These are phyloP conservation scores for Acronicta aceris DNA, from an alignment of 2,888 invertebrate genomes.

Conservation along the genomic window DNA sequence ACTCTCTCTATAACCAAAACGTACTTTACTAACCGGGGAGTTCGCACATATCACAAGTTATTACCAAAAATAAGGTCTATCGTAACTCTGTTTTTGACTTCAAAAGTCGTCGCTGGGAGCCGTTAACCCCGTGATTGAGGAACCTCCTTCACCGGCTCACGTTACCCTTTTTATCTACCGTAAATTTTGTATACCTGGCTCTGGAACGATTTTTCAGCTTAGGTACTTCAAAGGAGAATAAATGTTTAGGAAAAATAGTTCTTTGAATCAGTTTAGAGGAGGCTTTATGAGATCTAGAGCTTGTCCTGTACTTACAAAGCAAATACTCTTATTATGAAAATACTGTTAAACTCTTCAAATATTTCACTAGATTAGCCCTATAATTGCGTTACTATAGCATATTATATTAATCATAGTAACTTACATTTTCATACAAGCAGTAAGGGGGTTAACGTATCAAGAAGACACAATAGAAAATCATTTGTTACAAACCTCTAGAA, in stretches of 20 bases:
- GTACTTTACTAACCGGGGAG: constrained; percentile 33
- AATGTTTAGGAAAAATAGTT: constrained; percentile 12
- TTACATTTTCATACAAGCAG: no score
- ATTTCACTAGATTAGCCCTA: neutral
- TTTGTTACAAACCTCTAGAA: no score
- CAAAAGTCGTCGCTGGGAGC: constrained; percentile 48
- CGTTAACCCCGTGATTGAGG: constrained; percentile 59
- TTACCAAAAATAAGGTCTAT: constrained; percentile 49
- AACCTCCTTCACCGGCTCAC: constrained; percentile 36
- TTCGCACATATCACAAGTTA: constrained; percentile 44
- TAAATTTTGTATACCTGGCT: constrained; percentile 47
- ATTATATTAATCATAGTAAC: no score
- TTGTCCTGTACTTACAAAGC: constrained; percentile 6
- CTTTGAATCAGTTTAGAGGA: constrained; percentile 21
- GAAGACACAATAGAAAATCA: no score
- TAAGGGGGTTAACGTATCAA: no score
- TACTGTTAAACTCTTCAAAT: no score
- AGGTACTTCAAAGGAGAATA: constrained; percentile 25
- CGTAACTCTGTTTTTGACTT: constrained; percentile 53
- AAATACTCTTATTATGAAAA: neutral
- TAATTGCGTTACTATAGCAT: neutral
- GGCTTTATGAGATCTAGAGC: constrained; percentile 26
- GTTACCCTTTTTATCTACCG: constrained; percentile 52
- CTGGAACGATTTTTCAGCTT: constrained; percentile 30
- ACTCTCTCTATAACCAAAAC: constrained; percentile 40